phyloP scores from a whole-genome alignment of 2,797 vertebrate species.

The Carcharodon carcharias region DNA sequence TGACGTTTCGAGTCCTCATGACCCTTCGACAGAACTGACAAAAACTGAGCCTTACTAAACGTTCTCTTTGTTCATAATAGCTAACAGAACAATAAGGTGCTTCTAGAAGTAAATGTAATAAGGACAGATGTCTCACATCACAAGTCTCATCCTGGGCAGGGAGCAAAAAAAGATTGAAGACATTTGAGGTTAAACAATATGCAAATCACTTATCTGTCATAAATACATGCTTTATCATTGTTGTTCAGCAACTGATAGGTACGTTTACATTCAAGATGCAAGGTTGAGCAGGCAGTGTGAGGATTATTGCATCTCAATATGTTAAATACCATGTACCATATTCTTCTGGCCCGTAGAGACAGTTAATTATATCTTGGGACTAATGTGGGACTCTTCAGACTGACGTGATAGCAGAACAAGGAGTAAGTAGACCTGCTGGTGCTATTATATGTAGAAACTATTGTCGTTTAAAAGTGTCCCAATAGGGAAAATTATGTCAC shows the following conservation, averaged over 20 bases:
- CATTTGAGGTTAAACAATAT: background rate
- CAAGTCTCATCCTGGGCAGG: background rate
- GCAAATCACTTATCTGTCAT: background rate
- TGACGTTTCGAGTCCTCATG: too few relatives aligned
- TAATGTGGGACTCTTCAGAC: background rate
- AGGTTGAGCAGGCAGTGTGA: background rate
- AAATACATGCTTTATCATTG: background rate
- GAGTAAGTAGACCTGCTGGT: too few relatives aligned
- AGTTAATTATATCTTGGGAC: background rate
- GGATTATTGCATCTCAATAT: background rate
- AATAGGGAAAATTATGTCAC: background rate
- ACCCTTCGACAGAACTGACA: too few relatives aligned
- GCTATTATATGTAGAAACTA: background rate
- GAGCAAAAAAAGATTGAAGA: background rate
- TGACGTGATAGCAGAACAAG: background rate
- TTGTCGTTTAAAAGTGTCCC: background rate
- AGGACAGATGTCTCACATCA: background rate
- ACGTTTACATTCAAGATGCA: background rate
- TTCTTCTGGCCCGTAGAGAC: background rate
- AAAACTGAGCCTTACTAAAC: background rate
- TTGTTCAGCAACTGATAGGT: background rate
- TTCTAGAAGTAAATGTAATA: background rate
- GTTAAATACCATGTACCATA: background rate
- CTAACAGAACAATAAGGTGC: background rate
- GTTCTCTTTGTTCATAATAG: background rate